phyloP scores from a whole-genome alignment of 1,140 invertebrate species.

The Triops longicaudatus region DNA sequence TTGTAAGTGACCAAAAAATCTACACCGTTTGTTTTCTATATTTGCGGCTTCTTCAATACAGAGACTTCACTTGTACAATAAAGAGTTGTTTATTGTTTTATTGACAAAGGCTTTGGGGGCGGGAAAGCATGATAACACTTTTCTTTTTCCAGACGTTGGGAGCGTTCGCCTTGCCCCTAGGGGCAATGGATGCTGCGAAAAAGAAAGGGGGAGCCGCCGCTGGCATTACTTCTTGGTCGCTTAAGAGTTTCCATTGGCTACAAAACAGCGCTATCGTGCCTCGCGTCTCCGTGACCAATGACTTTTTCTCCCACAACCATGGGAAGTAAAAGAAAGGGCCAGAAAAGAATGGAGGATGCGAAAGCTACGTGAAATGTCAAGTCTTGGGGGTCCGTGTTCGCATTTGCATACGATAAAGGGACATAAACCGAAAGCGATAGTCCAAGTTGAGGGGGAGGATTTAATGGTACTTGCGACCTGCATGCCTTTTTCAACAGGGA shows the following conservation, averaged over 20 bases:
- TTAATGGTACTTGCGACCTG: slow-evolving; percentile 1
- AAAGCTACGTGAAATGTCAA: neutral
- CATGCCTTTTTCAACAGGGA: slow-evolving; percentile 4
- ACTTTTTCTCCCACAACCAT: neutral
- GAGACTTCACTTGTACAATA: slow-evolving; percentile 1
- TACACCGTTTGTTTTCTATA: slow-evolving; percentile 15
- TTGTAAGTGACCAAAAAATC: slow-evolving; percentile 13
- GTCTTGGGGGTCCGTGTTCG: neutral
- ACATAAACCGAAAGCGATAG: slow-evolving; percentile 11
- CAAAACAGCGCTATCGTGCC: neutral
- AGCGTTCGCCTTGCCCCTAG: neutral
- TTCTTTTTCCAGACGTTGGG: too few relatives aligned
- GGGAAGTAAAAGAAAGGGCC: neutral
- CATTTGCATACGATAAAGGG: slow-evolving; percentile 12
- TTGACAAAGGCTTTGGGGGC: neutral
- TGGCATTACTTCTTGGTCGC: neutral
- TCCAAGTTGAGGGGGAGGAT: neutral
- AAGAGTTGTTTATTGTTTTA: neutral
- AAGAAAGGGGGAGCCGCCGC: neutral
- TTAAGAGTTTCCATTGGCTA: neutral
- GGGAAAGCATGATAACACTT: too few relatives aligned
- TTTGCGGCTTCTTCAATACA: slow-evolving; percentile 15
- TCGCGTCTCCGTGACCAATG: slow-evolving; percentile 13
- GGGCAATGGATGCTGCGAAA: neutral
- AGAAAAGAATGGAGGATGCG: neutral